Percentiles rank a stretch among this genome's conserved stretches.
Conservation (phyloP, 2,888 invertebrate species). For the Caenorhabditis sinica region DNA sequence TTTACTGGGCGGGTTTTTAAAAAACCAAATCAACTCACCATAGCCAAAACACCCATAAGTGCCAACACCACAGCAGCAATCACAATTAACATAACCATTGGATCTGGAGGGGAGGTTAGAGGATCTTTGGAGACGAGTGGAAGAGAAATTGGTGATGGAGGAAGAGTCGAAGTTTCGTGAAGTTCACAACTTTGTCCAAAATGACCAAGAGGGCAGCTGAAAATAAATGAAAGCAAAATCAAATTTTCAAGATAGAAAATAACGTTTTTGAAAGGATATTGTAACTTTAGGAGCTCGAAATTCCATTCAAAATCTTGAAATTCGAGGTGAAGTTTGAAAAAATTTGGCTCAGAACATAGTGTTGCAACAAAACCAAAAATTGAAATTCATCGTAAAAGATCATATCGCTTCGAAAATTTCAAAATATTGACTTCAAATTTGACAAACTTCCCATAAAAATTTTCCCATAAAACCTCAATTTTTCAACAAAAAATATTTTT, state of each 20-base stretch:
- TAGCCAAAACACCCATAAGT: conserved; percentile 54
- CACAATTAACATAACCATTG: conserved; percentile 57
- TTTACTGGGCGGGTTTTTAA: background rate
- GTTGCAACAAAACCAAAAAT: background rate
- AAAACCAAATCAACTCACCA: conserved; percentile 45
- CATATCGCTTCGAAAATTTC: too few relatives aligned
- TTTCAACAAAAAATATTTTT: conserved; percentile 4
- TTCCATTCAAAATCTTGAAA: too few relatives aligned
- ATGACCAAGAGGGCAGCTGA: conserved; percentile 64
- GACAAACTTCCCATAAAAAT: background rate
- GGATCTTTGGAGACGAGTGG: conserved; percentile 38
- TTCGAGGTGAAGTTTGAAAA: too few relatives aligned
- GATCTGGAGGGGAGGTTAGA: conserved; percentile 34
- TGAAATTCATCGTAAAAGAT: too few relatives aligned
- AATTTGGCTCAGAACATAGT: background rate
- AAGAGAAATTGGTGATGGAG: conserved; percentile 49
- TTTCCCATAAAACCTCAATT: background rate
- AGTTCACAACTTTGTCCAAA: conserved; percentile 67
- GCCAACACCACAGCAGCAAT: conserved; percentile 53
- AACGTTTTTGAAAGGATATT: too few relatives aligned
- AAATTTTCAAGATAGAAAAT: background rate
- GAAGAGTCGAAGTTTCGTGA: background rate
- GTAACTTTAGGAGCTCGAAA: too few relatives aligned
- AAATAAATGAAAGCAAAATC: background rate
- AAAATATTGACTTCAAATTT: too few relatives aligned